A percentile compares a stretch with the other conserved stretches of the same genome.
Evolutionary conservation across 1,140 invertebrate genomes (phyloP).

Genomic region (Pseudomyrmex dendroicus): DNA sequence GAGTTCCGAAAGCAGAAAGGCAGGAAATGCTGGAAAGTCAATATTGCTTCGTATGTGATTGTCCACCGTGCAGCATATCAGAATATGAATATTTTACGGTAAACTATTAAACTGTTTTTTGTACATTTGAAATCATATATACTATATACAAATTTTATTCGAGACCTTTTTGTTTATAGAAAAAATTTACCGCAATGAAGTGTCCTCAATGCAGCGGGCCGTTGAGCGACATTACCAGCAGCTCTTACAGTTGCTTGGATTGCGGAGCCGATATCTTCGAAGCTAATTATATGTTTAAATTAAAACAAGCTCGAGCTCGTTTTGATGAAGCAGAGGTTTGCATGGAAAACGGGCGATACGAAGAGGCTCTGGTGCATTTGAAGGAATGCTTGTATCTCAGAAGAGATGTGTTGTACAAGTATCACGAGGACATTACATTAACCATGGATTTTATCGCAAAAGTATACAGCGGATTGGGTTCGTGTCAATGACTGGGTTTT

Average conservation of each 20-base stretch:
- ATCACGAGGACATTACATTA: conserved; percentile 83
- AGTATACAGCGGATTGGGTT: conserved; percentile 84
- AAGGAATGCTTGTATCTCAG: conserved; percentile 82
- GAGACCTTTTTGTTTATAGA: conserved; percentile 70
- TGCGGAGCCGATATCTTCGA: conserved; percentile 71
- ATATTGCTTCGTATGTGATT: conserved; percentile 90
- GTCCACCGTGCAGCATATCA: conserved; percentile 86
- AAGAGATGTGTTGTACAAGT: conserved; percentile 82
- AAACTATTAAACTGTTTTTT: conserved; percentile 60
- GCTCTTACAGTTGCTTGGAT: conserved; percentile 72
- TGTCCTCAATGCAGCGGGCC: conserved; percentile 80
- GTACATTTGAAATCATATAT: neutral
- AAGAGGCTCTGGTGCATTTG: conserved; percentile 75
- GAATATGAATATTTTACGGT: conserved; percentile 85
- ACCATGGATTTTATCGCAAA: conserved; percentile 85
- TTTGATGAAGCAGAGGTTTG: conserved; percentile 73
- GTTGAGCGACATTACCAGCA: conserved; percentile 57
- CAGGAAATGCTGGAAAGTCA: conserved; percentile 87
- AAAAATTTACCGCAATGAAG: conserved; percentile 80
- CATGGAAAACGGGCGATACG: conserved; percentile 63
- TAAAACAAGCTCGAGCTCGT: conserved; percentile 81
- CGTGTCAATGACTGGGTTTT: conserved; percentile 33
- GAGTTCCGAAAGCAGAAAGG: conserved; percentile 86
- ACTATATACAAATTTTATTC: neutral
- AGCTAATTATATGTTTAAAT: conserved; percentile 71